Evolutionary conservation across 2,113 vertebrate species (phyloP), one percentile per base, ranked within the genome.

Genomic region (Pedetes capensis): DNA sequence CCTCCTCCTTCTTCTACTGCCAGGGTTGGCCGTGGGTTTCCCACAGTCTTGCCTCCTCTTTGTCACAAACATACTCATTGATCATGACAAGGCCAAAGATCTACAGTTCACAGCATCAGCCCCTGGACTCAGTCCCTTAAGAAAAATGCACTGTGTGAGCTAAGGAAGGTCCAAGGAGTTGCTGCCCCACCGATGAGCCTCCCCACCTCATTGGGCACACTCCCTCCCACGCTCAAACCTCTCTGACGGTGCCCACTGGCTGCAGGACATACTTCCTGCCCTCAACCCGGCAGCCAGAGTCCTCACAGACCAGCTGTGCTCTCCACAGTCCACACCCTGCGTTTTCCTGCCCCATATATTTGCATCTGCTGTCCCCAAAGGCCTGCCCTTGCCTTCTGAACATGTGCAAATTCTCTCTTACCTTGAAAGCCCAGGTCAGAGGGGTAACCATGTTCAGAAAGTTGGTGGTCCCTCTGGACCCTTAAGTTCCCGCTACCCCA

Each of bases 371-470:
- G 6, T 72, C 13, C 47, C 47, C 5, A 53, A 49, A 69, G 0
- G 13, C 71, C 44, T 37, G n/a, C 55, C 71, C 49, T 44, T 29
- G 59, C 80, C 34, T 69, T 55, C 23, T 1, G 39, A 16, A 2
- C 12, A 0, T 2, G 0, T 20, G 49, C 42, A 78, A 76, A 82
- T 37, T 53, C 81, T 72, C 32, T 72, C 53, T n/a, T 0, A 27
- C n/a, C 47, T 82, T 59, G 51, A 85, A 90, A 69, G 81, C 32
- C 53, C 44, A 69, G 37, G 75, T 78, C 61, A 88, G 80, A 3
- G 12, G 3, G n/a, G 34, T 61, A 74, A 44, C 63, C 23, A 0
- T 3, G 23, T 32, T 44, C 51, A 32, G 18, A 10, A 14, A 1
- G n/a, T 3, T 63, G 23, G 18, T 0, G 32, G 22, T 18, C 55